Evolutionary conservation across 1,140 invertebrate genomes (phyloP), one percentile per base, ranked within the genome.

Genomic region (Leucophenga varia): DNA sequence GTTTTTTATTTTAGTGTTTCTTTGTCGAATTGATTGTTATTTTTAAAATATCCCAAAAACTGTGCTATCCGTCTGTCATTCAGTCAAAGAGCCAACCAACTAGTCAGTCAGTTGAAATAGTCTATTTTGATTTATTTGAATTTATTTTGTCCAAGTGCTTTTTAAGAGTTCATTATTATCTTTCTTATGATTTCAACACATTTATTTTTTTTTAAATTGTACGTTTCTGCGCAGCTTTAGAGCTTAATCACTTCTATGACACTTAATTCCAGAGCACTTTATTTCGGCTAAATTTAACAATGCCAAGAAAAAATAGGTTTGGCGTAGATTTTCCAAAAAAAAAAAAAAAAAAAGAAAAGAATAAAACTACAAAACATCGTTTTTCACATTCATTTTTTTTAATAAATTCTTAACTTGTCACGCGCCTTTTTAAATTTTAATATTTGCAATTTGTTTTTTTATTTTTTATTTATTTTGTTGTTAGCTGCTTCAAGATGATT

Each of bases 111-210:
- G 10, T 25, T 10, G 10, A 25, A 25, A 25, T 6, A 14, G 63
- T 65, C 63, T 65, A 65, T 65, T 65, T 65, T 65, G 63, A 67
- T 67, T 67, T 67, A 64, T 67, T n/a, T n/a, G n/a, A n/a, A n/a
- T n/a, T n/a, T n/a, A n/a, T n/a, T n/a, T n/a, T 67, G 63, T 67
- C 64, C 64, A 68, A 67, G 63, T 68, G 63, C 9, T n/a, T 63
- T 54, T 37, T 21, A 47, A 39, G 53, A 55, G 52, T 55, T 55
- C 54, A 55, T 55, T 46, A 50, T 50, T 41, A 51, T 22, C 43
- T 36, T 44, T 39, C 25, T 47, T 59, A 46, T 34, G 5, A 8
- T 34, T 34, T 34, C 31, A 6, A 34, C 31, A 13, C 31, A n/a
- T 34, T 34, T 6, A n/a, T 34, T 34, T 34, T 34, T 4, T 34